These are phyloP conservation scores for Phacellophora camtschatica DNA, from an alignment of 30 jellyfish, hydroid and myxozoan species.

Conservation along the genomic window DNA sequence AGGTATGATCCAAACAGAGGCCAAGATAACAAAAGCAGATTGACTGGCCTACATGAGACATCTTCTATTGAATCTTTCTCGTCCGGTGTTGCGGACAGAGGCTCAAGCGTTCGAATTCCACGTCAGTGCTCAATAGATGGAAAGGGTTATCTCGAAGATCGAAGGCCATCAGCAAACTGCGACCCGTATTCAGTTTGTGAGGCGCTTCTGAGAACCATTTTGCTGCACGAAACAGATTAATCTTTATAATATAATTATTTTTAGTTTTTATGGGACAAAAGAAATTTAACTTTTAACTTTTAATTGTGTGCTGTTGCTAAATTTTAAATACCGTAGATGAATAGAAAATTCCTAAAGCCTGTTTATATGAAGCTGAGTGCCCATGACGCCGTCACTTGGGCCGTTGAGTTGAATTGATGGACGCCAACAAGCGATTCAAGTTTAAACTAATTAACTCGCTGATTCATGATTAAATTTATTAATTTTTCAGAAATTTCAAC, in stretches of 20 bases:
- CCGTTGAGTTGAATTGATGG: no score
- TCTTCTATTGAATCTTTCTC: conserved; percentile 60
- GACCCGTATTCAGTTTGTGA: conserved; percentile 79
- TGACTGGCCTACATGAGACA: conserved; percentile 81
- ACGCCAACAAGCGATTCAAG: no score
- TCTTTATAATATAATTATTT: background rate
- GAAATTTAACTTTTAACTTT: no score
- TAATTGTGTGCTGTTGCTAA: no score
- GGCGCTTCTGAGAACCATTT: conserved; percentile 64
- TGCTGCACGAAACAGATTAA: conserved; percentile 52
- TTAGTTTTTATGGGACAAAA: no score
- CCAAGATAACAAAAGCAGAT: conserved; percentile 71
- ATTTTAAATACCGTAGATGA: no score
- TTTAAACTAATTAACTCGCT: no score
- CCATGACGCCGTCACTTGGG: no score
- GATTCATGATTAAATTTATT: no score
- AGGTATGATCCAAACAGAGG: conserved; percentile 84
- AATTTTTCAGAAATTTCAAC: no score
- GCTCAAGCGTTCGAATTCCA: conserved; percentile 75
- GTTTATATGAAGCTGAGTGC: no score
- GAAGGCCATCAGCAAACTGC: conserved; percentile 83
- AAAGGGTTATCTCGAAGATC: conserved; percentile 79
- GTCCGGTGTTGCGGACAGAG: conserved; percentile 77
- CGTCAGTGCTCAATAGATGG: conserved; percentile 74
- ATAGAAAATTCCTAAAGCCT: no score